Percentiles rank a stretch among this genome's conserved stretches.
Conservation (phyloP, 2,113 vertebrate genomes). For the Dipodomys stephensi region DNA sequence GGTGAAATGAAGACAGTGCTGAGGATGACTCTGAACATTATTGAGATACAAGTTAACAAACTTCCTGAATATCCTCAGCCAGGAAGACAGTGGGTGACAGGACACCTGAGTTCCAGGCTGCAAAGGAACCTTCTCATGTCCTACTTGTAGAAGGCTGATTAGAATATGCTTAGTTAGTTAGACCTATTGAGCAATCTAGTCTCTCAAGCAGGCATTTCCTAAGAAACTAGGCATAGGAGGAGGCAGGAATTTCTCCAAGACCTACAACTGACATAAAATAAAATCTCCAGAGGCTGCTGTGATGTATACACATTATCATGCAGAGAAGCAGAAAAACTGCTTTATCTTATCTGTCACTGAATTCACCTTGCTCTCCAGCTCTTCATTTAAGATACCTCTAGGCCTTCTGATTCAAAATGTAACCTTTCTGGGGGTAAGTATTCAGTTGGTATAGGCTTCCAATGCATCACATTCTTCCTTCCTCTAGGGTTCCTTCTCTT, state of each 20-base stretch:
- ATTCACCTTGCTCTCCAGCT: neutral
- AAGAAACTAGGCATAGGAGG: neutral
- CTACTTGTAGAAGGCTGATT: neutral
- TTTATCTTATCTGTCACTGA: neutral
- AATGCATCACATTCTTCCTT: neutral
- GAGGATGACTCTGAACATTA: neutral
- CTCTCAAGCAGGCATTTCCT: neutral
- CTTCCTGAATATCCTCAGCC: neutral
- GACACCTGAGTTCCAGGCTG: neutral
- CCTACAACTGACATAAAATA: too few species aligned
- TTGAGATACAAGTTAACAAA: neutral
- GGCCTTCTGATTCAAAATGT: neutral
- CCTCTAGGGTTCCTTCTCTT: neutral
- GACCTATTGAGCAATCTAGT: neutral
- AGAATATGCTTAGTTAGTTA: neutral
- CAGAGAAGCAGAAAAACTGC: neutral
- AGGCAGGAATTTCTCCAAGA: neutral
- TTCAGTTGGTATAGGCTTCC: neutral
- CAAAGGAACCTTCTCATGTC: neutral
- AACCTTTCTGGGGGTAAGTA: neutral
- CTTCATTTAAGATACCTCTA: neutral
- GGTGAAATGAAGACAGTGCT: neutral
- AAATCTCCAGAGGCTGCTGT: neutral
- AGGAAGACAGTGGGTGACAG: neutral
- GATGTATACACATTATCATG: neutral